Evolutionary conservation across 1,140 invertebrate genomes (phyloP).

Genomic region (Vanessa atalanta): DNA sequence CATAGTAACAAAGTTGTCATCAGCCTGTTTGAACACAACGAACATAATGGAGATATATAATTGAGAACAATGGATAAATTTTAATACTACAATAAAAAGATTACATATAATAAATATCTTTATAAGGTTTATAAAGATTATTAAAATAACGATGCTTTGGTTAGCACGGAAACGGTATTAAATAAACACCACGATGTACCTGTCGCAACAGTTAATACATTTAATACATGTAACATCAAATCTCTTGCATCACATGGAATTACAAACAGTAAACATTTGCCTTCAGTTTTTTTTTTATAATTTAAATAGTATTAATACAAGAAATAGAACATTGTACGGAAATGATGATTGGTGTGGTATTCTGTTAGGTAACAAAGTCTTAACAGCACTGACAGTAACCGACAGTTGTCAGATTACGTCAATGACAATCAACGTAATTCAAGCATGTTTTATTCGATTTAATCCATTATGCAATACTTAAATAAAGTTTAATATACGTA

Average conservation of each 20-base stretch:
- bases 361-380: conserved; percentile 1
- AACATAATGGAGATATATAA: too few species aligned
- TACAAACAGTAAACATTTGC: neutral
- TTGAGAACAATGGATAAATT: too few species aligned
- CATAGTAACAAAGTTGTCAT: too few species aligned
- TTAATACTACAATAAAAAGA: too few species aligned
- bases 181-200: neutral
- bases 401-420: neutral
- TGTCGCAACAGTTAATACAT: neutral
- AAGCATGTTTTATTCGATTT: neutral
- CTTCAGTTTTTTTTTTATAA: neutral
- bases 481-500: neutral
- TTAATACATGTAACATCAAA: neutral
- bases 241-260: neutral
- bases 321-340: too few species aligned
- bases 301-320: too few species aligned
- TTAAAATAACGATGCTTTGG: neutral
- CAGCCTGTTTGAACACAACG: too few species aligned
- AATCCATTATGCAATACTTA: conserved; percentile 1
- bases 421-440: neutral
- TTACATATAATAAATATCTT: too few species aligned
- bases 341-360: too few species aligned
- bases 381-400: neutral
- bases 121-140: too few species aligned
- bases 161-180: neutral